phyloP scores from a whole-genome alignment of 2,888 invertebrate genomes.

The Drosophila bunnanda region DNA sequence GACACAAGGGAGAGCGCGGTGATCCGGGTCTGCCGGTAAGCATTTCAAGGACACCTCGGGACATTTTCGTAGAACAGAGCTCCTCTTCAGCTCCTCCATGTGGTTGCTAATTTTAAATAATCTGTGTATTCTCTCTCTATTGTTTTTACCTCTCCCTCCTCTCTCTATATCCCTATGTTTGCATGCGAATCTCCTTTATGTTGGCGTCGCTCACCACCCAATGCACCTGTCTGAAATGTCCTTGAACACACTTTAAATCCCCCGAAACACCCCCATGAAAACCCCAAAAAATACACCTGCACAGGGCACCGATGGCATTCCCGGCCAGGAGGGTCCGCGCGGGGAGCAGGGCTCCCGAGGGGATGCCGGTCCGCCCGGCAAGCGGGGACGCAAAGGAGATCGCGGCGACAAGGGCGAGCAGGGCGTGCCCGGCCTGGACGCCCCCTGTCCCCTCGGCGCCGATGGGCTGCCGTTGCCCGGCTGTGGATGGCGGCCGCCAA shows the following conservation, averaged over 20 bases:
- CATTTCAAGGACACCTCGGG: constrained; percentile 67
- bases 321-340: constrained; percentile 95
- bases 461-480: constrained; percentile 98
- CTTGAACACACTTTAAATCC: constrained; percentile 36
- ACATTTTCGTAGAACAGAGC: constrained; percentile 18
- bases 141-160: constrained; percentile 28
- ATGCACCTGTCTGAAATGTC: constrained; percentile 20
- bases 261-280: constrained; percentile 28
- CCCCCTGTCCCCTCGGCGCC: constrained; percentile 98
- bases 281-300: constrained; percentile 33
- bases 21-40: constrained; percentile 97
- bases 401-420: constrained; percentile 97
- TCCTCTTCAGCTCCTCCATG: constrained; percentile 45
- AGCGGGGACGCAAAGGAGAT: constrained; percentile 96
- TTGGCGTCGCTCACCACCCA: constrained; percentile 58
- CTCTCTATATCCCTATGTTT: constrained; percentile 35
- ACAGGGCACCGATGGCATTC: constrained; percentile 95
- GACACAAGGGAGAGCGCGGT: constrained; percentile 95
- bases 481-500: constrained; percentile 96
- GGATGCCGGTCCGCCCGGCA: constrained; percentile 91
- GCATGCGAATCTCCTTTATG: constrained; percentile 57
- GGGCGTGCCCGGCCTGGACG: constrained; percentile 98
- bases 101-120: constrained; percentile 74
- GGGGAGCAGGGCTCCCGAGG: constrained; percentile 96
- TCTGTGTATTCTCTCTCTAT: constrained; percentile 64